These are phyloP conservation scores for Probosciger aterrimus DNA, from an alignment of 2,113 vertebrate genomes.

Conservation along the genomic window DNA sequence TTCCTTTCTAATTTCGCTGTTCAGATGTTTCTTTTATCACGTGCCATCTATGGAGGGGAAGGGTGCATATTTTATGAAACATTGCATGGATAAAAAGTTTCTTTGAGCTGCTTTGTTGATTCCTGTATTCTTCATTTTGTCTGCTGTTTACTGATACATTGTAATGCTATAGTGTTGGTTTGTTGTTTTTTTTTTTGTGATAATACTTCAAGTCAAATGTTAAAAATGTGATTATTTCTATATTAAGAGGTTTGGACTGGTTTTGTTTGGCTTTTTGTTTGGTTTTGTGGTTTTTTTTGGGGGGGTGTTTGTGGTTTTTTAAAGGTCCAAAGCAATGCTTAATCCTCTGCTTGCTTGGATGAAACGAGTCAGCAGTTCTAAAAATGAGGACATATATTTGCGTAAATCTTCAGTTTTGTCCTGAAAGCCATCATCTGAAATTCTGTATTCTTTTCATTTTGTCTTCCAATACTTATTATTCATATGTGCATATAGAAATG, in stretches of 20 bases:
- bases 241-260: not conserved
- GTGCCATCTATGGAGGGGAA: not conserved
- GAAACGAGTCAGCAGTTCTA: not conserved
- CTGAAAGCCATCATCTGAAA: not conserved
- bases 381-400: not conserved
- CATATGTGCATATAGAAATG: not conserved
- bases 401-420: not conserved
- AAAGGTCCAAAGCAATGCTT: not conserved
- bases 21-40: not conserved
- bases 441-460: not conserved
- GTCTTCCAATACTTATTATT: not conserved
- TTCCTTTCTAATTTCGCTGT: not conserved
- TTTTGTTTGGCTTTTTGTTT: not conserved
- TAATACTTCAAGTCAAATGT: not conserved
- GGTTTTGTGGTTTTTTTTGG: not conserved
- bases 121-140: not conserved
- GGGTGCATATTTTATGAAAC: not conserved
- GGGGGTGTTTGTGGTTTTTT: accelerated
- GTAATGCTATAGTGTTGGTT: not conserved
- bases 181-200: not conserved
- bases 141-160: not conserved
- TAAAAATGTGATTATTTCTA: not conserved
- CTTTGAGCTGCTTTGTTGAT: not conserved
- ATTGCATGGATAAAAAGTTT: not conserved
- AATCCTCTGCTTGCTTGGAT: not conserved